Evolutionary conservation across 2,797 vertebrate species (phyloP).

Genomic region (Poliocrania exsul): DNA sequence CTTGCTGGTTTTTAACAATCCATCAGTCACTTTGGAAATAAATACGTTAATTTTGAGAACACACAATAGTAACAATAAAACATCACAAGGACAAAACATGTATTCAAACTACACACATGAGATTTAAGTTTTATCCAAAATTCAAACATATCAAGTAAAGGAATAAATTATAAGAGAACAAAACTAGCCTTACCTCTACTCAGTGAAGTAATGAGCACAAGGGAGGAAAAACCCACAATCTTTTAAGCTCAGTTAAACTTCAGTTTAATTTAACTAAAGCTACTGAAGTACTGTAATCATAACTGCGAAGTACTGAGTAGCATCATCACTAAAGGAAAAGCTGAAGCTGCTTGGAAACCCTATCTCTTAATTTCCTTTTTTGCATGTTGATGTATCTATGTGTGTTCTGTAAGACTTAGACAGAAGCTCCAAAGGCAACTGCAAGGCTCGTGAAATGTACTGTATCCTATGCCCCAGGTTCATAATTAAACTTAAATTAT

Average conservation of each 20-base stretch:
- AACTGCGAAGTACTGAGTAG: background rate
- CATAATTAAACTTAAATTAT: background rate
- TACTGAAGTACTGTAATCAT: background rate
- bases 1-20: background rate
- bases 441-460: background rate
- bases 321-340: background rate
- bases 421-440: background rate
- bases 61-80: background rate
- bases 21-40: background rate
- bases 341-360: background rate
- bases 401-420: background rate
- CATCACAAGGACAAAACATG: background rate
- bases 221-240: background rate
- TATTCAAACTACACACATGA: background rate
- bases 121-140: background rate
- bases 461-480: background rate
- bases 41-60: fast-evolving
- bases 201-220: background rate
- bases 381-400: background rate
- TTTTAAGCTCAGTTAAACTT: background rate
- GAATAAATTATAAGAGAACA: background rate
- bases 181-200: background rate
- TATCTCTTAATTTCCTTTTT: background rate
- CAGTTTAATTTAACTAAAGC: too few species aligned
- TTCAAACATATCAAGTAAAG: background rate